phyloP scores from a whole-genome alignment of 2,113 vertebrate genomes.

The Rhinogobius similis region DNA sequence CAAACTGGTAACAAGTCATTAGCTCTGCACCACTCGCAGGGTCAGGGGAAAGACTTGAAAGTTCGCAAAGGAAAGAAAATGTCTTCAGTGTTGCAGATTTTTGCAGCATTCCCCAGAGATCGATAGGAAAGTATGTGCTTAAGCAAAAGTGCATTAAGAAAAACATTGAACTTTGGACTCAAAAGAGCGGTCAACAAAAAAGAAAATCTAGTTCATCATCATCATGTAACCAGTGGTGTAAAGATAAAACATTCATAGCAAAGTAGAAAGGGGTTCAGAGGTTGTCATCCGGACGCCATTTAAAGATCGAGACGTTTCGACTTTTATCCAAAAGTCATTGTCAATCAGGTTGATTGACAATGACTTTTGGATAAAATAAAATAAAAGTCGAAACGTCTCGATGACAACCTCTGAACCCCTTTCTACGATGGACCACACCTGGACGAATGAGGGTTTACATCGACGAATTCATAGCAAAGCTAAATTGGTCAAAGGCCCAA shows the following conservation, averaged over 20 bases:
- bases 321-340: no score
- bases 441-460: no score
- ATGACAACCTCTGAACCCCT: no score
- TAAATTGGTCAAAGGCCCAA: no score
- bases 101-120: neutral
- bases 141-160: neutral
- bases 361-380: no score
- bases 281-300: no score
- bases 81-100: neutral
- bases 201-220: neutral
- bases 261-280: no score
- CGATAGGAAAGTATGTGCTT: neutral
- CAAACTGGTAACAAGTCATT: slow-evolving; percentile 1
- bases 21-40: neutral
- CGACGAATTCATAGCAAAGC: no score
- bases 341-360: no score
- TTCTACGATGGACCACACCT: no score
- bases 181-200: neutral
- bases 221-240: neutral
- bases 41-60: neutral
- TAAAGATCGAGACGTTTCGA: no score
- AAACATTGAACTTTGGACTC: neutral
- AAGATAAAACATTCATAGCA: neutral
- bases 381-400: no score
- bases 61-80: neutral